Evolutionary conservation across 2,113 vertebrate genomes (phyloP).

Genomic region (Taxidea taxus): DNA sequence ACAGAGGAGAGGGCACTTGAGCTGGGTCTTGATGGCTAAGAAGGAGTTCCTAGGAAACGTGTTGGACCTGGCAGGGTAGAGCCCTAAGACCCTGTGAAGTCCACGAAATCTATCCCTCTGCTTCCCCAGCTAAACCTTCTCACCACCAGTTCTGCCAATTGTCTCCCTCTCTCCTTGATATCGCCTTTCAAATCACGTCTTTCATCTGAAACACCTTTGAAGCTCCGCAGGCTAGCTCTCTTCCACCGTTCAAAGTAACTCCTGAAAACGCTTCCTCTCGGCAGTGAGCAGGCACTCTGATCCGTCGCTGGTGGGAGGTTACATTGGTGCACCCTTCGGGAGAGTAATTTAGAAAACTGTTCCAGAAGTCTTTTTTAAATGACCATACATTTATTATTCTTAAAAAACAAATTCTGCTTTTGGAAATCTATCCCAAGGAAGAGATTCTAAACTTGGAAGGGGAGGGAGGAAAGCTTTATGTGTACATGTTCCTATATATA

Average conservation of each 20-base stretch:
- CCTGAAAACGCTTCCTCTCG: not conserved
- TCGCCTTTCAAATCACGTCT: not conserved
- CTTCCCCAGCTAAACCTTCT: not conserved
- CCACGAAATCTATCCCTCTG: accelerated
- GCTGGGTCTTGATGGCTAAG: not conserved
- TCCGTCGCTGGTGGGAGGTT: not conserved
- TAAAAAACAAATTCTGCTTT: not conserved
- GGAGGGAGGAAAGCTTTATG: not conserved
- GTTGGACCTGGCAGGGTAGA: accelerated
- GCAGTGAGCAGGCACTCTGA: not conserved
- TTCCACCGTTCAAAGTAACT: not conserved
- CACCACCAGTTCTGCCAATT: not conserved
- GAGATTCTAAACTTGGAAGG: not conserved
- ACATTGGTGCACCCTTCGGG: not conserved
- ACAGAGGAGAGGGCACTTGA: not conserved
- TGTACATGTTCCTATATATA: not conserved
- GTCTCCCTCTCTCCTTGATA: not conserved
- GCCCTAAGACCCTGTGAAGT: not conserved
- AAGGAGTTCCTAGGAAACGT: not conserved
- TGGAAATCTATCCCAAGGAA: not conserved
- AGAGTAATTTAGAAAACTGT: not conserved
- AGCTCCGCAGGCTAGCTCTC: not conserved
- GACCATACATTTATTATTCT: not conserved
- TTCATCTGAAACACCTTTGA: constrained; percentile 28
- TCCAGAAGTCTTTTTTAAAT: not conserved